Evolutionary conservation across 30 jellyfish, hydroid and myxozoan species (phyloP).

Genomic region (Pelagia noctiluca): DNA sequence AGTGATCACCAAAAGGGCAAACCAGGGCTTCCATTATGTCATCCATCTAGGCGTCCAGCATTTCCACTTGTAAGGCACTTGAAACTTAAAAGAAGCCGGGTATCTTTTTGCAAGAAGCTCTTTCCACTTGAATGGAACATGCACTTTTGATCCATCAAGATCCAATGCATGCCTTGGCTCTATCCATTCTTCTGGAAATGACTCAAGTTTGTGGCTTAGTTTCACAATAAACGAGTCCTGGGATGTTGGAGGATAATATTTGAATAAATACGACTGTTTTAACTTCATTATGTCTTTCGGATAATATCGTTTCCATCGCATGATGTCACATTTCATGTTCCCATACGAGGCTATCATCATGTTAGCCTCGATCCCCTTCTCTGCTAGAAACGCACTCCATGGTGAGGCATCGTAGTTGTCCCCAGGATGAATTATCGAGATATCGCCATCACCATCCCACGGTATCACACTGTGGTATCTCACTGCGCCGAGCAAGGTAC

Average conservation of each 20-base stretch:
- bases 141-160: constrained; percentile 49
- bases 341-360: constrained; percentile 80
- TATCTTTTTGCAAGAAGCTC: constrained; percentile 54
- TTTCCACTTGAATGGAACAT: constrained; percentile 47
- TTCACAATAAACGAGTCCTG: constrained; percentile 69
- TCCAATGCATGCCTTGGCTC: constrained; percentile 35
- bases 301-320: constrained; percentile 73
- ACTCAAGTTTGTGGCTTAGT: constrained; percentile 60
- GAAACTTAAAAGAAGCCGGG: constrained; percentile 40
- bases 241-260: constrained; percentile 79
- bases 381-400: constrained; percentile 42
- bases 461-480: constrained; percentile 71
- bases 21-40: too few species aligned
- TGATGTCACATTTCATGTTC: constrained; percentile 64
- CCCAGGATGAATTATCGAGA: constrained; percentile 61
- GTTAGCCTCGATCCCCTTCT: constrained; percentile 74
- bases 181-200: constrained; percentile 75
- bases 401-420: constrained; percentile 21
- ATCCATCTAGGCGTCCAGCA: constrained; percentile 72
- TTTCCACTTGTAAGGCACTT: constrained; percentile 87
- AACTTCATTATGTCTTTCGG: constrained; percentile 5
- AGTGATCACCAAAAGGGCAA: too few species aligned
- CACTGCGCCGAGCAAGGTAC: constrained; percentile 90
- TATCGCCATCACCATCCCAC: constrained; percentile 96
- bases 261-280: constrained; percentile 28